Conservation (phyloP, 2,888 invertebrate genomes). For the Candidula unifasciata region DNA sequence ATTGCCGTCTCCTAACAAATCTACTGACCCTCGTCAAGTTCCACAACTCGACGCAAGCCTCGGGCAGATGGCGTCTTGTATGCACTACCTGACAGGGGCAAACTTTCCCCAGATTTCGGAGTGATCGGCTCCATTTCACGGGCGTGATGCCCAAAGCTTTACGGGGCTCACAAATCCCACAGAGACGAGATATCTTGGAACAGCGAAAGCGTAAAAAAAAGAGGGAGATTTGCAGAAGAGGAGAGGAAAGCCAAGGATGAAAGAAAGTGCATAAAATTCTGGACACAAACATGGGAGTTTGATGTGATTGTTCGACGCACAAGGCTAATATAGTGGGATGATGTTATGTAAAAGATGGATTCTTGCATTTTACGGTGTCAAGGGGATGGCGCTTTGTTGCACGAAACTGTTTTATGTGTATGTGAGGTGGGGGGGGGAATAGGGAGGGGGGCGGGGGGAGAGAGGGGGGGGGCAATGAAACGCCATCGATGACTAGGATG, state of each 20-base stretch:
- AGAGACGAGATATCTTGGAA: not conserved
- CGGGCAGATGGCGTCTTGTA: slow-evolving; percentile 33
- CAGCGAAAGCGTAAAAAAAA: not conserved
- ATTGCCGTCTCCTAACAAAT: not conserved
- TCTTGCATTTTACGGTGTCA: no score
- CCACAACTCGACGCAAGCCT: not conserved
- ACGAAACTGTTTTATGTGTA: no score
- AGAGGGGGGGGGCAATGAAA: no score
- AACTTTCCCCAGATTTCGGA: slow-evolving; percentile 19
- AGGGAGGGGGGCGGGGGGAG: no score
- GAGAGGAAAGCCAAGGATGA: not conserved
- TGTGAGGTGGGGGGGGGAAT: no score
- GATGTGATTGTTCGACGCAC: no score
- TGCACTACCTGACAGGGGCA: slow-evolving; percentile 5
- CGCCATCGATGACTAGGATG: no score
- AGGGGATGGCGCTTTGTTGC: no score
- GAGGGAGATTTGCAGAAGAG: not conserved
- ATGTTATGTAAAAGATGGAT: no score
- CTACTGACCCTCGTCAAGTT: not conserved
- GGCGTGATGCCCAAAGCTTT: slow-evolving; percentile 12
- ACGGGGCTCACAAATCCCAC: slow-evolving; percentile 15
- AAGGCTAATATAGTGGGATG: no score
- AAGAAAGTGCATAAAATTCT: no score
- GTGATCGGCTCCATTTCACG: not conserved
- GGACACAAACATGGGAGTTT: no score